Percentiles rank a stretch among this genome's conserved stretches.
Conservation (phyloP, 2,797 vertebrate species). For the Xenops minutus region DNA sequence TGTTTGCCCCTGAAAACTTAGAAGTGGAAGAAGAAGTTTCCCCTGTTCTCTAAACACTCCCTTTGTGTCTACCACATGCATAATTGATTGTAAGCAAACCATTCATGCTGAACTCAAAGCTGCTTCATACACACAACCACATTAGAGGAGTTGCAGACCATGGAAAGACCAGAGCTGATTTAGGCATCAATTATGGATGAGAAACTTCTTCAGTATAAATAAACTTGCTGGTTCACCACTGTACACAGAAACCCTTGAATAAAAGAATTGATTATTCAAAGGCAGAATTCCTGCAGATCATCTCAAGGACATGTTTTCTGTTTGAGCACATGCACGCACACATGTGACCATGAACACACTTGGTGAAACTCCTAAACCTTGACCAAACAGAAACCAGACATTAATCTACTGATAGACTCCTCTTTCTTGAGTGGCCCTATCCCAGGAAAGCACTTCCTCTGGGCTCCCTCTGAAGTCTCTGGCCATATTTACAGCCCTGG, state of each 20-base stretch:
- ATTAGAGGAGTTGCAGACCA: not conserved
- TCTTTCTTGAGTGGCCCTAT: not conserved
- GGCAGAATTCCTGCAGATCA: not conserved
- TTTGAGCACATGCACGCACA: not conserved
- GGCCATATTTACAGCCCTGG: not conserved
- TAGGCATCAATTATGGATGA: constrained; percentile 45
- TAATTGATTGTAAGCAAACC: not conserved
- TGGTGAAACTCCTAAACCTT: not conserved
- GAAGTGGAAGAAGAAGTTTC: not conserved
- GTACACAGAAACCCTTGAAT: not conserved
- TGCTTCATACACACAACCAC: not conserved
- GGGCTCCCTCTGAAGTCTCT: not conserved
- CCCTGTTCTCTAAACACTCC: not conserved
- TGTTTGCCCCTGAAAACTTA: not conserved
- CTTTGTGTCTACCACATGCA: not conserved
- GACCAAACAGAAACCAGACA: not conserved
- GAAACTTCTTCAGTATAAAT: constrained; percentile 19
- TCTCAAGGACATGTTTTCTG: not conserved
- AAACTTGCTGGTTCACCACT: constrained; percentile 27
- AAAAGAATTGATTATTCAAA: constrained; percentile 25
- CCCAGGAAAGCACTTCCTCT: not conserved
- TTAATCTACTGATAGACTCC: not conserved
- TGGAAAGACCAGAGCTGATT: constrained; percentile 16
- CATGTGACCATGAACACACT: not conserved
- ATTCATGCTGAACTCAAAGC: not conserved